These are phyloP conservation scores for Dolichoris vasculosae DNA, from an alignment of 1,140 invertebrate species.

Conservation along the genomic window DNA sequence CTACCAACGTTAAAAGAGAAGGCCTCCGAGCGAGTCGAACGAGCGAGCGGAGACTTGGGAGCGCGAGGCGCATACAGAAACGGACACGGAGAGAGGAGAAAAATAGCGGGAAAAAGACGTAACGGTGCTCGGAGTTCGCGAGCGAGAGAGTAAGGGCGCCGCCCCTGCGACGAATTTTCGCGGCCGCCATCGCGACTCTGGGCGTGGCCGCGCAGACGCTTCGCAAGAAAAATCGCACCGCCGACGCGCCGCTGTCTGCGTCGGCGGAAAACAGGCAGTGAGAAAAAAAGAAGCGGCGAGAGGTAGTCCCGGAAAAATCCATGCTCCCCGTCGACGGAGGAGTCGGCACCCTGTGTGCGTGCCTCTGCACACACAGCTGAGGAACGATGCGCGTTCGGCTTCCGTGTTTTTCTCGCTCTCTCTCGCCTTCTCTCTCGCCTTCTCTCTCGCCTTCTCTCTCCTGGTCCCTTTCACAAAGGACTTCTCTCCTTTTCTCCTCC, in stretches of 20 bases:
- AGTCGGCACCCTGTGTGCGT: slow-evolving; percentile 36
- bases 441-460: neutral
- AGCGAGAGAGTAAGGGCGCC: slow-evolving; percentile 58
- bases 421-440: slow-evolving; percentile 46
- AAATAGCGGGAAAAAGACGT: slow-evolving; percentile 41
- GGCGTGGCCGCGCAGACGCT: slow-evolving; percentile 73
- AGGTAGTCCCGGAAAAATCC: slow-evolving; percentile 47
- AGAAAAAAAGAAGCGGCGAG: slow-evolving; percentile 53
- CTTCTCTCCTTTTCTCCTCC: neutral
- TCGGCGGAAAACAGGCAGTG: slow-evolving; percentile 45
- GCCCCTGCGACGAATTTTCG: slow-evolving; percentile 65
- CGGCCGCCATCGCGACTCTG: slow-evolving; percentile 67
- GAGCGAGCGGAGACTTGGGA: neutral
- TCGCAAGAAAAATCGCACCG: slow-evolving; percentile 48
- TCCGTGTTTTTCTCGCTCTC: slow-evolving; percentile 50
- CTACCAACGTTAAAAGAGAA: neutral
- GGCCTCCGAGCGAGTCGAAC: neutral
- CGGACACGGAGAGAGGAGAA: slow-evolving; percentile 15
- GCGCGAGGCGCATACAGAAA: slow-evolving; percentile 11
- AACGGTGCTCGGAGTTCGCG: neutral
- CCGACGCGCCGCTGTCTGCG: slow-evolving; percentile 8
- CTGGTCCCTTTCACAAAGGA: neutral
- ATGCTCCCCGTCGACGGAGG: slow-evolving; percentile 9
- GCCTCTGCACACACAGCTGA: neutral
- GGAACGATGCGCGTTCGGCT: slow-evolving; percentile 58